Percentiles rank a stretch among this genome's conserved stretches.
Conservation (phyloP, 2,888 invertebrate species). For the Emmelina monodactyla region DNA sequence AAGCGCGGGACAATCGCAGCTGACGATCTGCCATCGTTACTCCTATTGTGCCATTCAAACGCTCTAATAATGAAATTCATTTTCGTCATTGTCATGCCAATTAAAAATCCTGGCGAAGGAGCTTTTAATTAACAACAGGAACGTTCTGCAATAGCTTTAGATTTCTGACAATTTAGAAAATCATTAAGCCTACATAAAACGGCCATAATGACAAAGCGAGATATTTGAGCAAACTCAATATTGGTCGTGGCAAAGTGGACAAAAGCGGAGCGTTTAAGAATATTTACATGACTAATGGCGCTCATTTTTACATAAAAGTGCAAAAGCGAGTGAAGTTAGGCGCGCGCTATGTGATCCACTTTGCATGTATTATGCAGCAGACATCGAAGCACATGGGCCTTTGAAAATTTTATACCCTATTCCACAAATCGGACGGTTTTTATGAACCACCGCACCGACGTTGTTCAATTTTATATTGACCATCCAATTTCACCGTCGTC, state of each 20-base stretch:
- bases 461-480: background rate
- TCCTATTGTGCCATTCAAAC: constrained; percentile 41
- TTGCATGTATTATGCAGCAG: constrained; percentile 61
- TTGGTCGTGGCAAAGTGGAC: constrained; percentile 10
- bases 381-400: constrained; percentile 40
- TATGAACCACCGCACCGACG: too few relatives aligned
- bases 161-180: too few relatives aligned
- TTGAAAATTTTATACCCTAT: constrained; percentile 58
- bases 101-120: constrained; percentile 22
- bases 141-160: background rate
- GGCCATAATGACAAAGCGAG: too few relatives aligned
- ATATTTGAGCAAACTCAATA: too few relatives aligned
- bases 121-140: background rate
- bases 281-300: constrained; percentile 58
- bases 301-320: constrained; percentile 58
- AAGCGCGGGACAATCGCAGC: constrained; percentile 34
- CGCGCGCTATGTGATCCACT: constrained; percentile 57
- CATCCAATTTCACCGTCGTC: background rate
- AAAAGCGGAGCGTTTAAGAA: constrained; percentile 40
- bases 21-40: constrained; percentile 40
- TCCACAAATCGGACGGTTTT: constrained; percentile 58
- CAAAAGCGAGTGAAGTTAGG: constrained; percentile 58
- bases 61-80: constrained; percentile 35
- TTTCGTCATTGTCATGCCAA: constrained; percentile 25
- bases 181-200: too few relatives aligned